Conservation (phyloP, 2,797 vertebrate genomes). For the Catamblyrhynchus diadema region DNA sequence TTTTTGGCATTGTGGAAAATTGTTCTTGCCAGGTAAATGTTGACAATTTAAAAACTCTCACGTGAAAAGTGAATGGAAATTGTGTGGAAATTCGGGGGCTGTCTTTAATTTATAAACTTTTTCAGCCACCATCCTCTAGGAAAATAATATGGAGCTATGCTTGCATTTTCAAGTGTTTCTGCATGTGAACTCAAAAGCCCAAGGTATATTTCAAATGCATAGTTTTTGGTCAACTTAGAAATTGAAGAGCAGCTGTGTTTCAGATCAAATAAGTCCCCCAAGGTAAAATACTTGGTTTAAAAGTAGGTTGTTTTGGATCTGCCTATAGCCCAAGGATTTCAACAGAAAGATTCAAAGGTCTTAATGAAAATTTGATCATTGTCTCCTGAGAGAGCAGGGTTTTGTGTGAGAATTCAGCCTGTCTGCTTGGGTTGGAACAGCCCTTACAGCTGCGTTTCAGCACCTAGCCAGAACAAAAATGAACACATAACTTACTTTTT, state of each 20-base stretch:
- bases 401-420: neutral
- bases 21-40: neutral
- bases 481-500: constrained; percentile 24
- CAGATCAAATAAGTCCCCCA: neutral
- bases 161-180: neutral
- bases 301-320: constrained; percentile 20
- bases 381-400: neutral
- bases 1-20: neutral
- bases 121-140: neutral
- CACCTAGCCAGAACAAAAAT: constrained; percentile 25
- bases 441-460: neutral
- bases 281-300: neutral
- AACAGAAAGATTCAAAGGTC: neutral
- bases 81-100: neutral
- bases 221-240: neutral
- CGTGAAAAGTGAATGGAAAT: neutral
- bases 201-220: neutral
- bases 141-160: neutral
- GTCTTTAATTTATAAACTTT: neutral
- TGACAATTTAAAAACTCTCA: neutral
- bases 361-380: constrained; percentile 34
- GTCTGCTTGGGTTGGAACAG: neutral
- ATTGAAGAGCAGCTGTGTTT: constrained; percentile 4
- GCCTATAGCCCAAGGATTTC: constrained; percentile 9
- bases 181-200: neutral